Evolutionary conservation across 2,888 invertebrate species (phyloP).

Genomic region (Macropis europaea): DNA sequence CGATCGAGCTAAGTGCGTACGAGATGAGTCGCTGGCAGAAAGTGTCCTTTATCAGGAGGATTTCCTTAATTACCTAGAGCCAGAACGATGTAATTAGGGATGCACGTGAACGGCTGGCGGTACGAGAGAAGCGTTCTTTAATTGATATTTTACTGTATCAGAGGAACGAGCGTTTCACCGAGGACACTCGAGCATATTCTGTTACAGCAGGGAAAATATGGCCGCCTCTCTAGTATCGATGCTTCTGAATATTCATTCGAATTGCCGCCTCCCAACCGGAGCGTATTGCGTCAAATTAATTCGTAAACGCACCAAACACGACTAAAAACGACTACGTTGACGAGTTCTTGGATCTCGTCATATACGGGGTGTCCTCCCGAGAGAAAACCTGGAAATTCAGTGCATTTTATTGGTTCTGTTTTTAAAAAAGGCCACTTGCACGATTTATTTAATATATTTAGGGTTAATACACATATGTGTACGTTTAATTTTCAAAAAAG

Average conservation of each 20-base stretch:
- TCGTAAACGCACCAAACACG: too few relatives aligned
- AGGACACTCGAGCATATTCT: not conserved
- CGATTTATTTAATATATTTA: too few relatives aligned
- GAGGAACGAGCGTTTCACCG: not conserved
- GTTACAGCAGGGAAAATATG: too few relatives aligned
- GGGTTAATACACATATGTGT: too few relatives aligned
- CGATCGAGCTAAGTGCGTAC: not conserved
- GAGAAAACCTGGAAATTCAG: too few relatives aligned
- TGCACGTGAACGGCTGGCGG: conserved; percentile 11
- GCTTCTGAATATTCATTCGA: not conserved
- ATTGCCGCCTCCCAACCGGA: not conserved
- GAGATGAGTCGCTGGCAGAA: not conserved
- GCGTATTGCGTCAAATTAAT: too few relatives aligned
- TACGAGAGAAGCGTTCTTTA: conserved; percentile 15
- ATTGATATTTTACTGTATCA: conserved; percentile 1
- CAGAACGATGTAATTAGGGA: conserved; percentile 26
- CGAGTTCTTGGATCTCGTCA: too few relatives aligned
- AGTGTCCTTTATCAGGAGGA: conserved; percentile 32
- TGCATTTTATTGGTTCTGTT: too few relatives aligned
- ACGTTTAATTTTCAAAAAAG: too few relatives aligned
- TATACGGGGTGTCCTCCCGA: too few relatives aligned
- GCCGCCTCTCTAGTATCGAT: not conserved
- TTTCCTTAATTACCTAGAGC: conserved; percentile 29
- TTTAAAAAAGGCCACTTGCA: too few relatives aligned
- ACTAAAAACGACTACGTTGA: too few relatives aligned